Conservation (phyloP, 1,140 invertebrate species). For the Rhynchophorus ferrugineus region DNA sequence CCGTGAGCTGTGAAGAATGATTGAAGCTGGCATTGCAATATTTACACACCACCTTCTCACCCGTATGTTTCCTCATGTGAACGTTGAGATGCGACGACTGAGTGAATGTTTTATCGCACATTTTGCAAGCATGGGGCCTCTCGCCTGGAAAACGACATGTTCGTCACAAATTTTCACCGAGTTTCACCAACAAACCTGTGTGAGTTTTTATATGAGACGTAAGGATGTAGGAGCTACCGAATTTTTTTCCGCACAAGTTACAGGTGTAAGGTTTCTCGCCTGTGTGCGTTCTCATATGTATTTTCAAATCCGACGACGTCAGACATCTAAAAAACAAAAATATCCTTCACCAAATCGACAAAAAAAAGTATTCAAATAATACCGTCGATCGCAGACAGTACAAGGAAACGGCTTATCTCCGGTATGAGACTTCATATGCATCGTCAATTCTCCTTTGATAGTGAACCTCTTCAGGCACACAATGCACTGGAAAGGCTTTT, state of each 20-base stretch:
- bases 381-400: constrained; percentile 43
- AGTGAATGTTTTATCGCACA: constrained; percentile 62
- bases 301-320: constrained; percentile 35
- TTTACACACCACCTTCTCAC: constrained; percentile 42
- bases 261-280: constrained; percentile 52
- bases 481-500: constrained; percentile 48
- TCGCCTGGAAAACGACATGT: constrained; percentile 40
- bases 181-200: constrained; percentile 39
- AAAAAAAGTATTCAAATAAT: not conserved
- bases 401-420: constrained; percentile 55
- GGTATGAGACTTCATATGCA: constrained; percentile 51
- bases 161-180: no score
- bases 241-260: constrained; percentile 45
- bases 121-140: constrained; percentile 57
- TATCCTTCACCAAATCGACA: not conserved
- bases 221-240: constrained; percentile 46
- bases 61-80: constrained; percentile 48
- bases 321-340: constrained; percentile 17
- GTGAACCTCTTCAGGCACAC: constrained; percentile 56
- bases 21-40: constrained; percentile 50
- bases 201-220: constrained; percentile 45
- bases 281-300: constrained; percentile 52
- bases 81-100: constrained; percentile 58
- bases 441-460: constrained; percentile 54
- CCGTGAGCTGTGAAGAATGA: constrained; percentile 52